Base-by-base conservation (phyloP, 2,888 invertebrate genomes). In the Nymphalis c-album region DNA sequence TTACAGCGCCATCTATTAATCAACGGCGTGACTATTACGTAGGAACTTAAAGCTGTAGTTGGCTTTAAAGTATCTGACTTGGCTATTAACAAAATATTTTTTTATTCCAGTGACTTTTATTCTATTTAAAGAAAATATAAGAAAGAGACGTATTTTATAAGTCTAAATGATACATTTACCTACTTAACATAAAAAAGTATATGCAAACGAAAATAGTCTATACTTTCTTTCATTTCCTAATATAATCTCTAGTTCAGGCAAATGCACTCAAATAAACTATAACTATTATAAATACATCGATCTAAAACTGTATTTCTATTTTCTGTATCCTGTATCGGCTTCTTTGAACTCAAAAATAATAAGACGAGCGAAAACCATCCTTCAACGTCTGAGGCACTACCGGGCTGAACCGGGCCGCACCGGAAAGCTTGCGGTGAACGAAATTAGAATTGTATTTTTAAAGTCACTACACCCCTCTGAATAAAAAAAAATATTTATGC, bases 371-470 rank as follows among this genome's bases (percentile, higher is more conserved):
- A 84, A 85, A 84, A 82, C 81, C 82, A 91, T 92, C 82, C 83
- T 82, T 91, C 91, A 91, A 88, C 77, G 90, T 89, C 88, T 74
- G 73, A 72, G 67, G 72, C 77, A 78, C 82, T 79, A 80, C 82
- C 80, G 79, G 80, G 87, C 87, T 20, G 13, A 51, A 51, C 51
- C 51, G 51, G 51, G 51, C 26, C 51, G 51, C 51, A 51, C 51
- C 86, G 91, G 90, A 90, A 90, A 87, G 84, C 84, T 80, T 71
- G 80, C 81, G 78, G 76, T 77, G 83, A 80, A 90, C 90, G 82
- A 86, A 91, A 90, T 91, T 91, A 91, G 92, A 92, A 90, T 88
- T 86, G 85, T 90, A 91, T 91, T 91, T 91, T 90, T 90, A 89
- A 84, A 85, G 80, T 85, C 85, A 83, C 80, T 77, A 77, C 82